A percentile compares a stretch with the other conserved stretches of the same genome.
Evolutionary conservation across 2,113 vertebrate species (phyloP).

Genomic region (Calidris pygmaea): DNA sequence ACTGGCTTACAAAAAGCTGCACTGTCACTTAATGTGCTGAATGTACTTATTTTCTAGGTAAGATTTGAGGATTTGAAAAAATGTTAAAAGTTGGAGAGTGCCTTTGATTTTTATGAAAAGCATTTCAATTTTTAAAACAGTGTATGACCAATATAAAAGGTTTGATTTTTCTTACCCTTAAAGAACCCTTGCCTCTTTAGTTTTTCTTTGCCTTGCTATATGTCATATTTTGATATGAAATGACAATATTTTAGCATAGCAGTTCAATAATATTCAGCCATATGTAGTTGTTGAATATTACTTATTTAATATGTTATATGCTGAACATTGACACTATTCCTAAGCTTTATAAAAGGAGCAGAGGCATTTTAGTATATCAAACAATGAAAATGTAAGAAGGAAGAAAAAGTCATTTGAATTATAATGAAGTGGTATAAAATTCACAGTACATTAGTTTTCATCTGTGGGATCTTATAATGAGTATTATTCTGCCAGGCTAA

Average conservation of each 20-base stretch:
- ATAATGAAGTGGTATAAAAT: constrained; percentile 74
- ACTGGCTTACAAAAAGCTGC: neutral
- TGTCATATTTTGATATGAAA: neutral
- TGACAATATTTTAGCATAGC: neutral
- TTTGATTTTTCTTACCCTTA: neutral
- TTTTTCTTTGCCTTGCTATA: neutral
- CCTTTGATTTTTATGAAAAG: neutral
- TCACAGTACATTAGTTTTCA: constrained; percentile 76
- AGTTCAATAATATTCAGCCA: neutral
- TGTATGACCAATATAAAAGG: neutral
- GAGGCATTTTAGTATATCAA: constrained; percentile 39
- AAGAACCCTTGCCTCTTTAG: neutral
- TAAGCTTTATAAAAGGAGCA: constrained; percentile 8
- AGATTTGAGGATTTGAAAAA: neutral
- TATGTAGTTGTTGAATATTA: neutral
- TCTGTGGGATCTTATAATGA: constrained; percentile 73
- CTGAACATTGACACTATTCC: neutral
- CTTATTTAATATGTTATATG: neutral
- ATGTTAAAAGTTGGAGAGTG: neutral
- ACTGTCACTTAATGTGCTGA: neutral
- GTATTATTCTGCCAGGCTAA: constrained; percentile 70
- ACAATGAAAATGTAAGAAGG: constrained; percentile 61
- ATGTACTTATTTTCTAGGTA: fast-evolving
- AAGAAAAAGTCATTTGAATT: constrained; percentile 69
- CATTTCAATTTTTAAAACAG: neutral